Conservation (phyloP, 1,140 invertebrate genomes). For the Luehdorfia chinensis region DNA sequence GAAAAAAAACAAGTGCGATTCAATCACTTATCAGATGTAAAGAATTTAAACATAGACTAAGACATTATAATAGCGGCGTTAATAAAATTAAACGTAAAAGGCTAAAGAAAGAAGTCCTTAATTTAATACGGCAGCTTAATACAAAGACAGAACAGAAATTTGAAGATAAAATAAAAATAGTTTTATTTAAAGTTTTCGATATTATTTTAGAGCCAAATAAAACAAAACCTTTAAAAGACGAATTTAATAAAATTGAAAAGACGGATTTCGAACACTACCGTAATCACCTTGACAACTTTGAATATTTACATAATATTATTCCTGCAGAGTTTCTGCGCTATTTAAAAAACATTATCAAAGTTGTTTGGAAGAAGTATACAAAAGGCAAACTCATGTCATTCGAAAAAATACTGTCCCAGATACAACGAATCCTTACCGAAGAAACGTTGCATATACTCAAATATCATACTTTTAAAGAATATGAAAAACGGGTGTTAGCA, state of each 20-base stretch:
- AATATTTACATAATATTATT: background rate
- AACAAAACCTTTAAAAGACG: background rate
- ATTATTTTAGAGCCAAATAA: background rate
- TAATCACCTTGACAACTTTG: background rate
- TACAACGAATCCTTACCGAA: background rate
- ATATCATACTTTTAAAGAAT: slow-evolving; percentile 8
- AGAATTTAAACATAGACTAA: background rate
- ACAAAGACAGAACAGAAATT: background rate
- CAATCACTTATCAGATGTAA: slow-evolving; percentile 1
- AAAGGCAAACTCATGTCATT: too few species aligned
- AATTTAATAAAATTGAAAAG: background rate
- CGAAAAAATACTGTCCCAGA: too few species aligned
- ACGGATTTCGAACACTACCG: too few species aligned
- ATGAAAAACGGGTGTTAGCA: slow-evolving; percentile 1
- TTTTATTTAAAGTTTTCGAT: slow-evolving; percentile 5
- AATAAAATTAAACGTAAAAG: background rate
- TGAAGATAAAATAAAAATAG: slow-evolving; percentile 1
- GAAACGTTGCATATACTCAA: slow-evolving; percentile 10
- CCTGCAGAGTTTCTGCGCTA: background rate
- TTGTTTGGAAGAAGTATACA: slow-evolving; percentile 7
- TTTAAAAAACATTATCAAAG: background rate
- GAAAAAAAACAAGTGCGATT: too few species aligned
- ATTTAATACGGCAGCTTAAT: background rate
- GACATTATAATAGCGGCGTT: background rate
- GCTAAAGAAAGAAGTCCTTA: background rate